phyloP scores from a whole-genome alignment of 2,113 vertebrate species.

The Rhinolophus sinicus region DNA sequence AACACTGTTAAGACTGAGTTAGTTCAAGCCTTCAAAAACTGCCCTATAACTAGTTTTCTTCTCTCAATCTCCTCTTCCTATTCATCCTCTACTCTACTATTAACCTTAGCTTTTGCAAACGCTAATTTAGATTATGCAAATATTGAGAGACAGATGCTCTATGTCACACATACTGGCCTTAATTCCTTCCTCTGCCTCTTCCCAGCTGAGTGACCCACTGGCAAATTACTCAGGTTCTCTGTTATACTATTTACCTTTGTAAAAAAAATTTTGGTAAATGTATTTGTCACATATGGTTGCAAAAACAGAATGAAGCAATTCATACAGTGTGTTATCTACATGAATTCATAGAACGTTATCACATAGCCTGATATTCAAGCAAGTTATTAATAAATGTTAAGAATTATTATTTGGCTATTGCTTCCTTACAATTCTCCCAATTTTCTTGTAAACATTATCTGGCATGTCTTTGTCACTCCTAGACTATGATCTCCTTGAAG shows the following conservation, averaged over 20 bases:
- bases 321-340: not conserved
- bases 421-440: not conserved
- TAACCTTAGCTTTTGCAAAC: not conserved
- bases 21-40: not conserved
- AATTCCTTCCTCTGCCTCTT: not conserved
- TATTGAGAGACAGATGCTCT: not conserved
- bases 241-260: not conserved
- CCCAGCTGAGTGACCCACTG: not conserved
- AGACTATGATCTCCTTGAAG: not conserved
- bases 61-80: not conserved
- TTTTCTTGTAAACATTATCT: not conserved
- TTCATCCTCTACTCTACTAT: not conserved
- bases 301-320: slow-evolving; percentile 3
- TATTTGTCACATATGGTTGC: not conserved
- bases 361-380: not conserved
- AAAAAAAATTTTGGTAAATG: not conserved
- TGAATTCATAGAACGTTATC: not conserved
- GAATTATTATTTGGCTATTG: not conserved
- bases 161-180: not conserved
- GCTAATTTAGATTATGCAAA: not conserved
- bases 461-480: not conserved
- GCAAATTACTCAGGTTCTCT: not conserved
- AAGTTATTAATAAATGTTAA: not conserved
- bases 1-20: not conserved
- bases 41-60: not conserved